phyloP scores from a whole-genome alignment of 37 sponge, comb jelly and placozoan species.

The Diacarnus erythraeanus region DNA sequence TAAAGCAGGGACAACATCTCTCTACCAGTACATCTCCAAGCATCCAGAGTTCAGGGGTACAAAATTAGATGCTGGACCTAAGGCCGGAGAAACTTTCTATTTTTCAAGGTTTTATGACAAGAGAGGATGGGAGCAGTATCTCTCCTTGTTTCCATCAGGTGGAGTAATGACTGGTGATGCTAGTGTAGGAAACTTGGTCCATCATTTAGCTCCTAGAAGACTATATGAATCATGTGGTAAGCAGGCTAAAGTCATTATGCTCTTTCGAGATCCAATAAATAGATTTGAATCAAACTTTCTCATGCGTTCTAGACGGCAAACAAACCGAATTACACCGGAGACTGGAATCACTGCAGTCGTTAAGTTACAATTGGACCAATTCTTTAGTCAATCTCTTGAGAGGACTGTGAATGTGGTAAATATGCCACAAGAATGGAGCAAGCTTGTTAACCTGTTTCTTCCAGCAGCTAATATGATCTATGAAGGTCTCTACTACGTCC shows the following conservation, averaged over 20 bases:
- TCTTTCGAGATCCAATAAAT: conserved; percentile 54
- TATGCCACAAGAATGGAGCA: conserved; percentile 5
- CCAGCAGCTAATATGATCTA: conserved; percentile 48
- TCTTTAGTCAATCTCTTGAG: conserved; percentile 1
- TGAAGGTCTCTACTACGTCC: conserved; percentile 68
- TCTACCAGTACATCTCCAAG: conserved; percentile 72
- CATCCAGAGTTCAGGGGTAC: conserved; percentile 76
- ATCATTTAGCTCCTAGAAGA: conserved; percentile 47
- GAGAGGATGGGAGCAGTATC: conserved; percentile 56
- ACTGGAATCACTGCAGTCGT: conserved; percentile 27
- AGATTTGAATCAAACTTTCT: conserved; percentile 69
- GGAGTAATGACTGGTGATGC: conserved; percentile 59
- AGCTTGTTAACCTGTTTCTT: conserved; percentile 31
- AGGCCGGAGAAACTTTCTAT: conserved; percentile 75
- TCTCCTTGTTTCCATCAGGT: conserved; percentile 18
- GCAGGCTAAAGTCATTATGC: conserved; percentile 51
- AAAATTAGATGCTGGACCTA: conserved; percentile 35
- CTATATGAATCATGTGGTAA: conserved; percentile 61
- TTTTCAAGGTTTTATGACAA: conserved; percentile 40
- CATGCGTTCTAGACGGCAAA: conserved; percentile 6
- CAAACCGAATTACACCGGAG: neutral
- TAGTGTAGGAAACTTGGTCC: conserved; percentile 55
- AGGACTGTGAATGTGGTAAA: conserved; percentile 12
- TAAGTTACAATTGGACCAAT: conserved; percentile 22
- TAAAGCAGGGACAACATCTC: conserved; percentile 83